Percentiles rank a stretch among this genome's conserved stretches.
phyloP scores from a whole-genome alignment of 2,113 vertebrate genomes.

The Columba livia region DNA sequence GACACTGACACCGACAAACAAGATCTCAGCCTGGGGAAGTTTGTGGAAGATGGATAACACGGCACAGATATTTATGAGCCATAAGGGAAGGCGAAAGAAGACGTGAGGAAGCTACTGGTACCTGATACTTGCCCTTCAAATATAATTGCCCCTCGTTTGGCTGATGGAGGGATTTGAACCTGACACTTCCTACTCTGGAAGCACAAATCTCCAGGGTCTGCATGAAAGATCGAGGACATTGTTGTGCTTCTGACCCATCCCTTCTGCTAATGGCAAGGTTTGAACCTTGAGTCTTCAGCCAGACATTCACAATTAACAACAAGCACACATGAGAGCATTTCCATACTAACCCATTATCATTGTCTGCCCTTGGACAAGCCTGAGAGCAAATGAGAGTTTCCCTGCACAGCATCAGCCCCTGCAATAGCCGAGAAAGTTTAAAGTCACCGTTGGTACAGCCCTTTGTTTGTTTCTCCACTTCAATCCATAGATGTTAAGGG shows the following conservation, averaged over 20 bases:
- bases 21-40: not conserved
- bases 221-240: not conserved
- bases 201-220: not conserved
- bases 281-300: not conserved
- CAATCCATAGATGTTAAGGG: rapidly evolving
- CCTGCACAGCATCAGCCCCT: not conserved
- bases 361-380: not conserved
- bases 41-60: constrained; percentile 14
- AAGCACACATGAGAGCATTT: not conserved
- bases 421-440: not conserved
- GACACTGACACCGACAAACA: not conserved
- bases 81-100: not conserved
- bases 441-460: rapidly evolving
- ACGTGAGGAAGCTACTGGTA: not conserved
- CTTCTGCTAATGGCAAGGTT: rapidly evolving
- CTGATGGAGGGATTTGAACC: not conserved
- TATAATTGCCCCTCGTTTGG: not conserved
- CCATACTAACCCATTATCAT: not conserved
- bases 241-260: not conserved
- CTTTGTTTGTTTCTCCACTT: not conserved
- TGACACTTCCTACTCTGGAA: not conserved
- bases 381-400: not conserved
- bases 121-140: not conserved
- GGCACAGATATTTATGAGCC: not conserved
- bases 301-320: not conserved